phyloP scores from a whole-genome alignment of 2,113 vertebrate genomes.

The Butorides virescens region DNA sequence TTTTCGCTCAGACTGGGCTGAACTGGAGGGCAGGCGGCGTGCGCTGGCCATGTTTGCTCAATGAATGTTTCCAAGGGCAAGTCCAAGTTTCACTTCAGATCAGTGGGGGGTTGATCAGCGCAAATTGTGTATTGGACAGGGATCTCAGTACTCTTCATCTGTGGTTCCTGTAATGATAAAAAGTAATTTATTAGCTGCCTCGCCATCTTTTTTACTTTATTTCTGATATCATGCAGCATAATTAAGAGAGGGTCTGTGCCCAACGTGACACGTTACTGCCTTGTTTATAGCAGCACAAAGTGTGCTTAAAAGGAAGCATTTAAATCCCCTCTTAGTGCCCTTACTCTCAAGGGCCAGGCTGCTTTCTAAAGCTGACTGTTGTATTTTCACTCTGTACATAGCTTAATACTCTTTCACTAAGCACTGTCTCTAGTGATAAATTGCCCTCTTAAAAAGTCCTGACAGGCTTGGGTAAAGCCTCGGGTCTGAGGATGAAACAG shows the following conservation, averaged over 20 bases:
- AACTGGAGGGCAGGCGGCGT: neutral
- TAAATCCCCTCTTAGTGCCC: neutral
- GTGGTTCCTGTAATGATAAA: neutral
- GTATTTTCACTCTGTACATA: neutral
- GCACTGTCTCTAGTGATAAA: neutral
- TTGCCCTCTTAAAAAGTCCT: neutral
- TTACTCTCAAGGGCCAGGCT: neutral
- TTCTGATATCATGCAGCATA: neutral
- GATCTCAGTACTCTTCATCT: neutral
- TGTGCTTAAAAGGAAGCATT: neutral
- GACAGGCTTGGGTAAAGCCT: neutral
- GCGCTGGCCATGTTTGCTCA: neutral
- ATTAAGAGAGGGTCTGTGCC: neutral
- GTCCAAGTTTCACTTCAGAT: neutral
- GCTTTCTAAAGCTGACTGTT: neutral
- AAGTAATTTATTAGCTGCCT: neutral
- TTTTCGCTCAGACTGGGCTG: neutral
- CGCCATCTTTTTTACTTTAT: neutral
- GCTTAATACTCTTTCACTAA: neutral
- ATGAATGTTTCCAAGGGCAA: neutral
- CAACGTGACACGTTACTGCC: neutral
- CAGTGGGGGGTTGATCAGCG: neutral
- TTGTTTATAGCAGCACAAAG: neutral
- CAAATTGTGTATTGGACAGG: neutral
- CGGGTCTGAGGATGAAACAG: neutral